These are phyloP conservation scores for Diplolepis rosae DNA, from an alignment of 2,888 invertebrate species.

Conservation along the genomic window DNA sequence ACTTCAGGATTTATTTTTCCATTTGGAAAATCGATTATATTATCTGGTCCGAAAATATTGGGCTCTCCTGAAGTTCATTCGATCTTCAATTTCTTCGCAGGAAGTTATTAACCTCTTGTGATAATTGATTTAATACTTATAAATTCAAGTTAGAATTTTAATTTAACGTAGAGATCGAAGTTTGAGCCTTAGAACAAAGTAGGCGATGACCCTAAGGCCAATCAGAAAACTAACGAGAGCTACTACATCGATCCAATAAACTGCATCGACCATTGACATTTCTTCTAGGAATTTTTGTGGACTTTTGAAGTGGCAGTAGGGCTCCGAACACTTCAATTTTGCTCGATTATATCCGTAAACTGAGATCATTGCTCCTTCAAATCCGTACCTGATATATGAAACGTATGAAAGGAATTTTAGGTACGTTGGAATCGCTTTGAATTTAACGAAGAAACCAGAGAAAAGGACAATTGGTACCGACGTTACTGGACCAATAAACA, in stretches of 20 bases:
- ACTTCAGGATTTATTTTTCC: slow-evolving; percentile 9
- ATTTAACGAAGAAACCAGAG: slow-evolving; percentile 95
- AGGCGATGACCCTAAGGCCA: slow-evolving; percentile 84
- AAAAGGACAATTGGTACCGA: slow-evolving; percentile 94
- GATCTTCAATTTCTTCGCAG: not conserved
- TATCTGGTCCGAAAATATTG: slow-evolving; percentile 23
- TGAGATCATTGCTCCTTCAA: slow-evolving; percentile 93
- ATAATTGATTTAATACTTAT: not conserved
- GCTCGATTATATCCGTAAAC: slow-evolving; percentile 92
- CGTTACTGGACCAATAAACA: slow-evolving; percentile 89
- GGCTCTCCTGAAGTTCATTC: slow-evolving; percentile 13
- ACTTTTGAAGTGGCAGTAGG: slow-evolving; percentile 88
- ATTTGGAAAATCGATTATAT: slow-evolving; percentile 1
- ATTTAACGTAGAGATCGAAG: slow-evolving; percentile 75
- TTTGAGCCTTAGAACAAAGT: slow-evolving; percentile 89
- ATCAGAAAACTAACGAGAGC: slow-evolving; percentile 88
- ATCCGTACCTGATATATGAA: slow-evolving; percentile 93
- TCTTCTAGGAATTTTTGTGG: slow-evolving; percentile 89
- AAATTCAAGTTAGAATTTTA: not conserved
- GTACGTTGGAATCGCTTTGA: slow-evolving; percentile 92
- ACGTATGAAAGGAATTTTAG: slow-evolving; percentile 92
- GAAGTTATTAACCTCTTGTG: not conserved
- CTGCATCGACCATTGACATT: slow-evolving; percentile 86
- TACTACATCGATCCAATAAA: slow-evolving; percentile 88
- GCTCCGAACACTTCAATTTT: slow-evolving; percentile 86